Conservation (phyloP, 2,888 invertebrate genomes). For the Idaea biselata region DNA sequence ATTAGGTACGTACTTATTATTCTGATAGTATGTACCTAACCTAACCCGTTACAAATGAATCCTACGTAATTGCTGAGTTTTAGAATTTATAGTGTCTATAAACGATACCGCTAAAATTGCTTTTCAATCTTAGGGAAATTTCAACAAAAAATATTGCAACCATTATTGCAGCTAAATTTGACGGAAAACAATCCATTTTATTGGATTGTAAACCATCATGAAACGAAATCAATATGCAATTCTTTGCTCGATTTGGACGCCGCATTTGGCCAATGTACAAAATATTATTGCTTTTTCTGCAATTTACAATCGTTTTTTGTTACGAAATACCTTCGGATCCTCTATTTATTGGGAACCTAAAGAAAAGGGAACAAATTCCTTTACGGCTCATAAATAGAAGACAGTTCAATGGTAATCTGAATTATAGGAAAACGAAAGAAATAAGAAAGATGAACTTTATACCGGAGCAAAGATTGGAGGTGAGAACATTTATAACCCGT, state of each 20-base stretch:
- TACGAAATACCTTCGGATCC: constrained; percentile 5
- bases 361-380: constrained; percentile 24
- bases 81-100: too few species aligned
- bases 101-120: too few species aligned
- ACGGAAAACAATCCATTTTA: not conserved
- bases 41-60: too few species aligned
- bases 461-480: not conserved
- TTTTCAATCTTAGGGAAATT: too few species aligned
- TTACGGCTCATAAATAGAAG: constrained; percentile 17
- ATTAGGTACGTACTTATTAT: too few species aligned
- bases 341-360: constrained; percentile 21
- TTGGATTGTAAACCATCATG: not conserved
- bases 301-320: not conserved
- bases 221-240: not conserved
- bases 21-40: too few species aligned
- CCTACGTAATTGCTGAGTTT: too few species aligned
- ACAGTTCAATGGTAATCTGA: constrained; percentile 15
- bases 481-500: not conserved
- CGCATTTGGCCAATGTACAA: not conserved
- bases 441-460: constrained; percentile 12
- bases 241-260: not conserved
- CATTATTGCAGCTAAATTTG: not conserved
- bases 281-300: not conserved
- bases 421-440: constrained; percentile 27
- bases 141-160: not conserved